These are phyloP conservation scores for Pipistrellus pipistrellus DNA, from an alignment of 2,797 vertebrate species.

Conservation along the genomic window DNA sequence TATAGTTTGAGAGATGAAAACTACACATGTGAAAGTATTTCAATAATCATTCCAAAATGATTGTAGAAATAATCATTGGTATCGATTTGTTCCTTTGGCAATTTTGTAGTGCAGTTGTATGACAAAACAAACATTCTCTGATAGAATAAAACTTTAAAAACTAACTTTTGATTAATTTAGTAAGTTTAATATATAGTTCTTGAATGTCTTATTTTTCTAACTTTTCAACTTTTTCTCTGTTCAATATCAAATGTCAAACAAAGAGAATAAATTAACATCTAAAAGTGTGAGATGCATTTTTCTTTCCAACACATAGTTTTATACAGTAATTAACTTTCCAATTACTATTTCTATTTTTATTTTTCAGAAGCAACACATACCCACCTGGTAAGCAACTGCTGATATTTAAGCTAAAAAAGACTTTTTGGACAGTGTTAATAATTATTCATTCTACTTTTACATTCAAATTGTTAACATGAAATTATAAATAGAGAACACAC, in stretches of 20 bases:
- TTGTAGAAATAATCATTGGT: not conserved
- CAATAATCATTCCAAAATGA: not conserved
- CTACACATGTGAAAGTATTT: not conserved
- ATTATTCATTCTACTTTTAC: not conserved
- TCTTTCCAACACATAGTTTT: not conserved
- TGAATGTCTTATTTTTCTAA: not conserved
- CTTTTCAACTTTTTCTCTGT: not conserved
- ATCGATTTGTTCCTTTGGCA: not conserved
- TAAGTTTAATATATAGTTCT: not conserved
- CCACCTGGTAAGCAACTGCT: not conserved
- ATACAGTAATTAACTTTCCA: not conserved
- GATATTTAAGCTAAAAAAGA: conserved; percentile 12
- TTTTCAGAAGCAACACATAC: conserved; percentile 2
- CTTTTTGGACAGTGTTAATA: not conserved
- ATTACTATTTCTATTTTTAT: conserved; percentile 46
- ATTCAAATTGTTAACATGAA: not conserved
- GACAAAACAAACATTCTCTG: not conserved
- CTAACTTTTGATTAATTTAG: not conserved
- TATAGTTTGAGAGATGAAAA: not conserved
- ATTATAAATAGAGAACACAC: not conserved
- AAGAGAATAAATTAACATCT: conserved; percentile 13
- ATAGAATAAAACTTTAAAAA: not conserved
- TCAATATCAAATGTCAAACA: not conserved
- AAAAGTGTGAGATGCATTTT: not conserved
- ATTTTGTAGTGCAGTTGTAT: not conserved